These are phyloP conservation scores for Spicauda simplicius DNA, from an alignment of 2,888 invertebrate species.

Conservation along the genomic window DNA sequence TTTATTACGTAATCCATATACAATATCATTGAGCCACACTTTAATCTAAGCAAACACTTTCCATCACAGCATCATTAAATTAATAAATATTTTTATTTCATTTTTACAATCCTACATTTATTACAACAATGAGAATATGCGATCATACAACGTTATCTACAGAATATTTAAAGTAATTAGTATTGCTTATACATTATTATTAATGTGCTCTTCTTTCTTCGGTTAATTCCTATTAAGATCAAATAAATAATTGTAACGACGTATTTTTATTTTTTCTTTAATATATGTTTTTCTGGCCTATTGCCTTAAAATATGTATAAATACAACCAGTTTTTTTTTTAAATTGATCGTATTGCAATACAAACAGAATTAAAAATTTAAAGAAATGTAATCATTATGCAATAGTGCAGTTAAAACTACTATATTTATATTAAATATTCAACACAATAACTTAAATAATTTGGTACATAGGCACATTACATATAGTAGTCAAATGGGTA, in stretches of 20 bases:
- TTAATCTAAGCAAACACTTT: conserved; percentile 42
- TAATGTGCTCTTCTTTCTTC: conserved; percentile 54
- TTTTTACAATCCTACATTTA: conserved; percentile 27
- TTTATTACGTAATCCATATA: conserved; percentile 33
- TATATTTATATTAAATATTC: neutral
- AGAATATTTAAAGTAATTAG: conserved; percentile 25
- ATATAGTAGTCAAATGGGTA: neutral
- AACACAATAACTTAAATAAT: neutral
- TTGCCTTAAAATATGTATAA: too few species aligned
- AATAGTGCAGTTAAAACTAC: too few species aligned
- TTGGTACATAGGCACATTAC: too few species aligned
- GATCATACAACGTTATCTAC: conserved; percentile 13
- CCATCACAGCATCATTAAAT: conserved; percentile 52
- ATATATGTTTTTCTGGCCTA: too few species aligned
- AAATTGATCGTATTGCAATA: too few species aligned
- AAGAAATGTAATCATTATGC: too few species aligned
- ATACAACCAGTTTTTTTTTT: too few species aligned
- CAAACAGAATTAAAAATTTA: too few species aligned
- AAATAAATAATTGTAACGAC: neutral
- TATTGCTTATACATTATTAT: conserved; percentile 49
- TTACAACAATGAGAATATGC: conserved; percentile 30
- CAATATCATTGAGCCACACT: conserved; percentile 47
- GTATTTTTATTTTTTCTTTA: neutral
- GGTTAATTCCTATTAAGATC: conserved; percentile 22
- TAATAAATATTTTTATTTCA: conserved; percentile 41